Evolutionary conservation across 2,888 invertebrate genomes (phyloP), one percentile per base, ranked within the genome.

Genomic region (Rhagophthalmus giganteus): DNA sequence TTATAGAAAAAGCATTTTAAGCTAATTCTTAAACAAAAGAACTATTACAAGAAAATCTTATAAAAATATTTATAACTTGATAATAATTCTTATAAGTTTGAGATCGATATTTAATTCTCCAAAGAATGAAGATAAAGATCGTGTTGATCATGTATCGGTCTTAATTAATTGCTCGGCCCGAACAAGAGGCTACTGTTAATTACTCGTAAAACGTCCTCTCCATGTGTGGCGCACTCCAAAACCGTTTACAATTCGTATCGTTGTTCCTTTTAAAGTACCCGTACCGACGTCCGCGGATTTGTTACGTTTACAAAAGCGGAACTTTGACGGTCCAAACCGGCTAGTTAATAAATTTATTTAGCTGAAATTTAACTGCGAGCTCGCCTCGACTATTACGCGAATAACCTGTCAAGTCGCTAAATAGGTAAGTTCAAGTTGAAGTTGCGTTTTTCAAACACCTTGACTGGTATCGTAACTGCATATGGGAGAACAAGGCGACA

Each of bases 91-190:
- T n/a, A n/a, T n/a, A n/a, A n/a, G n/a, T n/a, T n/a, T n/a, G n/a
- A n/a, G 20, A 3, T 20, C 20, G 20, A 20, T 20, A 3, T 7
- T 3, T 20, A 55, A 40, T 58, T 54, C 52, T 50, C 40, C 28
- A 50, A 47, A 41, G 20, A 13, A 13, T 8, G 13, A 60, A 66
- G 65, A 64, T 62, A 54, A 50, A 37, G 62, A 66, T 66, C 66
- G 63, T 60, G 60, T 60, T 53, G 64, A 66, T 65, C 61, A 49
- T 56, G 62, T 64, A 65, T 65, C 54, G 50, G 41, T 59, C 61
- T 64, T 67, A 68, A 68, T 68, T 68, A 68, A 68, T 68, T 66
- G 62, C 58, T 63, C 63, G 58, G 54, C 50, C 44, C 44, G 54
- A 58, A 61, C 62, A 60, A 57, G 49, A 40, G 44, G 50, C 61